Conservation (phyloP, 2,113 vertebrate species). For the Physeter macrocephalus region DNA sequence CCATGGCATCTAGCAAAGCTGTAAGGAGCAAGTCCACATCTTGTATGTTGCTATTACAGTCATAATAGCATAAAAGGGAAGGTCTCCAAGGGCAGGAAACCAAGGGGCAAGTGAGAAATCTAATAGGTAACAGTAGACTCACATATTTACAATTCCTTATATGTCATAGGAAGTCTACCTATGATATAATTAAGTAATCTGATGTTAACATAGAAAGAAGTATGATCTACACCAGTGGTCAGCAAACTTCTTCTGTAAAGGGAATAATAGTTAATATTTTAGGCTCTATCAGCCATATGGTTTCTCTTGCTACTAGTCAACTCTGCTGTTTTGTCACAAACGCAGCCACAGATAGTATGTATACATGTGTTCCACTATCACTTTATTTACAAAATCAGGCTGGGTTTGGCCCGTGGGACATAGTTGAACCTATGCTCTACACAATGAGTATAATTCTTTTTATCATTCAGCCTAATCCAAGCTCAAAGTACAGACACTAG, state of each 20-base stretch:
- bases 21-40: background rate
- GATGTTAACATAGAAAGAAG: background rate
- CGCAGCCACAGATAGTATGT: background rate
- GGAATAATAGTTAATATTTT: background rate
- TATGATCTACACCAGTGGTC: background rate
- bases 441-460: background rate
- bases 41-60: background rate
- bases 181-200: background rate
- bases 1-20: background rate
- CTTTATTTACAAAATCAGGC: background rate
- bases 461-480: background rate
- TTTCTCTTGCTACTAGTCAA: background rate
- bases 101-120: background rate
- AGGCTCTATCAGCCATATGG: background rate
- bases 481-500: background rate
- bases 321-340: background rate
- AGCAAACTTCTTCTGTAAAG: background rate
- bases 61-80: background rate
- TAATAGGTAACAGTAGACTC: background rate
- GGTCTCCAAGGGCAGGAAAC: accelerated
- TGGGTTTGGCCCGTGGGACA: background rate
- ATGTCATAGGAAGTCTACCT: background rate
- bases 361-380: background rate
- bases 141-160: background rate
- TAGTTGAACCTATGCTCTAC: background rate